These are phyloP conservation scores for Otis tarda DNA, from an alignment of 2,113 vertebrate species.

Conservation along the genomic window DNA sequence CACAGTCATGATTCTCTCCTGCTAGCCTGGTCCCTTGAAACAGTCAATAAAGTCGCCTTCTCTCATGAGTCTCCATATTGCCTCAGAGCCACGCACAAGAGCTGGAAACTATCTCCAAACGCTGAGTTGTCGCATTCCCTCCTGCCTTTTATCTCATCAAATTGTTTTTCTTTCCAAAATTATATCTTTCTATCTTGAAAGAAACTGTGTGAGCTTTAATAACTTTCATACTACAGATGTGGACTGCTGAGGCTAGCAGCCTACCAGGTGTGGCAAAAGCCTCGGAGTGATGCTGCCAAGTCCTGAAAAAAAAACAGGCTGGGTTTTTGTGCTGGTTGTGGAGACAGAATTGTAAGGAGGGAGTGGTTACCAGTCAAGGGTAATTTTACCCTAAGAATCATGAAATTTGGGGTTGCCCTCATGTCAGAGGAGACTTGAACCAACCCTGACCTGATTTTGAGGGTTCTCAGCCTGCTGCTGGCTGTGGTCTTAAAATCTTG, in stretches of 20 bases:
- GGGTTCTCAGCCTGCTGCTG: background rate
- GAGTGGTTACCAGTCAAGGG: background rate
- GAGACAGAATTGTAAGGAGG: background rate
- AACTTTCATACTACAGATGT: background rate
- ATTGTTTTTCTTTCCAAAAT: too few relatives aligned
- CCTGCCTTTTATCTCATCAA: background rate
- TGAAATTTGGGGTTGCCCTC: background rate
- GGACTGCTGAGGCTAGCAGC: background rate
- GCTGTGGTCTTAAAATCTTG: background rate
- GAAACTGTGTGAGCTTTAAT: too few relatives aligned
- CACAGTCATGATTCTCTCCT: background rate
- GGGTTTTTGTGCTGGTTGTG: background rate
- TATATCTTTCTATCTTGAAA: too few relatives aligned
- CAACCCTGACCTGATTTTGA: background rate
- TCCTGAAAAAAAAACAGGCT: background rate
- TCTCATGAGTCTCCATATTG: background rate
- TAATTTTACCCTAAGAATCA: background rate
- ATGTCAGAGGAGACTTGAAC: background rate
- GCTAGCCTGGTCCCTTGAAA: background rate
- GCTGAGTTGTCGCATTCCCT: background rate
- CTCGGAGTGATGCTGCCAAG: background rate
- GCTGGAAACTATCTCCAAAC: background rate
- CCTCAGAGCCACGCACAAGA: background rate
- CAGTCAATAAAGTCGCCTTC: background rate
- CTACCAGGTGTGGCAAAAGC: background rate